A percentile compares a stretch with the other conserved stretches of the same genome.
phyloP scores from a whole-genome alignment of 1,140 invertebrate genomes.

The Drosophila nasuta region DNA sequence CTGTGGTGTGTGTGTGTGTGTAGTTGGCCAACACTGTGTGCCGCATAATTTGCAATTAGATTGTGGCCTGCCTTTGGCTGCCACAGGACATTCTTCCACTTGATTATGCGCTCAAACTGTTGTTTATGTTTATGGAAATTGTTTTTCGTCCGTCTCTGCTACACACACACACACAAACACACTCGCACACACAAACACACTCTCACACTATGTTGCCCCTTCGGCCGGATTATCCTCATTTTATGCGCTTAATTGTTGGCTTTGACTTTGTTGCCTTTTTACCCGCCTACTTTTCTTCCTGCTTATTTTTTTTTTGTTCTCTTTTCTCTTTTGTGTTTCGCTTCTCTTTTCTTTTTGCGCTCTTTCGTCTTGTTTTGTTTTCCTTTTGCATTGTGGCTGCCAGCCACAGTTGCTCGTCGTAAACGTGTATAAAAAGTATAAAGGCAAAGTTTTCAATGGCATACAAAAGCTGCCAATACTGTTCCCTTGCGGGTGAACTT shows the following conservation, averaged over 20 bases:
- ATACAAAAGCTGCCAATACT: too few relatives aligned
- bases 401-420: too few relatives aligned
- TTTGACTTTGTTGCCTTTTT: slow-evolving; percentile 53
- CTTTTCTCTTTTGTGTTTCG: too few relatives aligned
- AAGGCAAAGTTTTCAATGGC: too few relatives aligned
- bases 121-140: slow-evolving; percentile 79
- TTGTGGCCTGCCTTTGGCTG: slow-evolving; percentile 37
- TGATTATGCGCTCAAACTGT: slow-evolving; percentile 72
- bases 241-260: slow-evolving; percentile 73
- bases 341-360: background rate
- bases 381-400: background rate
- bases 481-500: too few relatives aligned
- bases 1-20: background rate
- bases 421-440: too few relatives aligned
- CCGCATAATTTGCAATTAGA: slow-evolving; percentile 73
- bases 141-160: slow-evolving; percentile 37
- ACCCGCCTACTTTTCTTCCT: slow-evolving; percentile 21
- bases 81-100: slow-evolving; percentile 45
- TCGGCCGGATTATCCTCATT: slow-evolving; percentile 64
- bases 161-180: slow-evolving; percentile 6
- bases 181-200: background rate
- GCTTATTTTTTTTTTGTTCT: slow-evolving; percentile 18
- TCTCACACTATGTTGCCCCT: slow-evolving; percentile 17
- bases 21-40: slow-evolving; percentile 46
- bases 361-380: background rate